Conservation (phyloP, 2,888 invertebrate species). For the Dolichopus griseipennis region DNA sequence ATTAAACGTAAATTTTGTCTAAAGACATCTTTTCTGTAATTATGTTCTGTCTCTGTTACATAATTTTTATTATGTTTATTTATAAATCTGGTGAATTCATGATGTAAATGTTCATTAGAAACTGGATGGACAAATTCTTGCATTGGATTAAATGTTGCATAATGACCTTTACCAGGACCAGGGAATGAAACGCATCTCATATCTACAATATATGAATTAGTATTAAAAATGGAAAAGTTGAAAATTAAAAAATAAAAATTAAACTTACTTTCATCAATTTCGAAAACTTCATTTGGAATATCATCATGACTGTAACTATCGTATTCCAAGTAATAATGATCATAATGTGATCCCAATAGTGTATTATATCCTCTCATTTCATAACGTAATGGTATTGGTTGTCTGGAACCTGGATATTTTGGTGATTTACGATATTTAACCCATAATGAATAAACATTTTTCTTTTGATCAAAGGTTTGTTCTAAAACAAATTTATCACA, state of each 20-base stretch:
- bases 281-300: conserved; percentile 61
- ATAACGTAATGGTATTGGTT: conserved; percentile 69
- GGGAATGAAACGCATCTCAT: conserved; percentile 70
- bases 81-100: conserved; percentile 65
- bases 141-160: conserved; percentile 88
- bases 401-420: conserved; percentile 38
- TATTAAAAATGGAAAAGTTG: conserved; percentile 1
- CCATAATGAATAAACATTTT: conserved; percentile 85
- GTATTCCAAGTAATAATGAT: conserved; percentile 86
- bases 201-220: conserved; percentile 45
- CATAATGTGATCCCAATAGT: conserved; percentile 89
- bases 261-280: conserved; percentile 52
- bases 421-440: conserved; percentile 60
- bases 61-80: conserved; percentile 64
- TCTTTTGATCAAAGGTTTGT: conserved; percentile 63
- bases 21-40: conserved; percentile 65
- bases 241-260: conserved; percentile 2
- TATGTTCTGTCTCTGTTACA: conserved; percentile 54
- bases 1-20: conserved; percentile 78
- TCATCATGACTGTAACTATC: conserved; percentile 56
- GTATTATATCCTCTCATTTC: conserved; percentile 92
- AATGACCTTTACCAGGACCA: conserved; percentile 69
- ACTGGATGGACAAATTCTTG: conserved; percentile 73
- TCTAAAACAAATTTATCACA: conserved; percentile 73
- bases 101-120: conserved; percentile 59